phyloP scores from a whole-genome alignment of 2,113 vertebrate genomes.

The Pheucticus melanocephalus region DNA sequence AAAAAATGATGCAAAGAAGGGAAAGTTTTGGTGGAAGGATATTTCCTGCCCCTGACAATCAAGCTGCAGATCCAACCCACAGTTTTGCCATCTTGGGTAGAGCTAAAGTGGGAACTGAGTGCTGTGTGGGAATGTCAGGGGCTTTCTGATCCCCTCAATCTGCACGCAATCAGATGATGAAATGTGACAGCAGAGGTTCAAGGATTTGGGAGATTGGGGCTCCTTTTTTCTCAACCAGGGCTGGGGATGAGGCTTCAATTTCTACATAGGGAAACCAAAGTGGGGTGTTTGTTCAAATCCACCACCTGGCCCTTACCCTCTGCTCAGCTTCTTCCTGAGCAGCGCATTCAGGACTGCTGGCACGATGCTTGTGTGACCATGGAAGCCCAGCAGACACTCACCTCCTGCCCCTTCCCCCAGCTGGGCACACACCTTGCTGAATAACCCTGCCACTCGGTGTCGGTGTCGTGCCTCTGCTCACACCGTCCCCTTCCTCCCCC shows the following conservation, averaged over 20 bases:
- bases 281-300: not conserved
- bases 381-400: not conserved
- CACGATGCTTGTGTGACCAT: rapidly evolving
- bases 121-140: rapidly evolving
- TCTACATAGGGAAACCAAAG: rapidly evolving
- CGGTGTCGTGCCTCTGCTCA: rapidly evolving
- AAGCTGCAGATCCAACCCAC: not conserved
- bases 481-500: not conserved
- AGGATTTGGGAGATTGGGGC: not conserved
- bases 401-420: not conserved
- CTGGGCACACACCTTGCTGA: not conserved
- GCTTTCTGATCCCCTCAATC: not conserved
- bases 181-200: not conserved
- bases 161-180: rapidly evolving
- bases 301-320: not conserved
- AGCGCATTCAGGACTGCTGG: not conserved
- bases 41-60: not conserved
- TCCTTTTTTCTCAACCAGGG: not conserved
- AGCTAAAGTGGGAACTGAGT: rapidly evolving
- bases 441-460: rapidly evolving
- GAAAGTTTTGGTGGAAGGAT: not conserved
- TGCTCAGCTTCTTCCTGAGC: not conserved
- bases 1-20: not conserved
- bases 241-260: not conserved
- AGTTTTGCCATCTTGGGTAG: not conserved